Evolutionary conservation across 2,113 vertebrate species (phyloP).

Genomic region (Apistogramma diplotaenia): DNA sequence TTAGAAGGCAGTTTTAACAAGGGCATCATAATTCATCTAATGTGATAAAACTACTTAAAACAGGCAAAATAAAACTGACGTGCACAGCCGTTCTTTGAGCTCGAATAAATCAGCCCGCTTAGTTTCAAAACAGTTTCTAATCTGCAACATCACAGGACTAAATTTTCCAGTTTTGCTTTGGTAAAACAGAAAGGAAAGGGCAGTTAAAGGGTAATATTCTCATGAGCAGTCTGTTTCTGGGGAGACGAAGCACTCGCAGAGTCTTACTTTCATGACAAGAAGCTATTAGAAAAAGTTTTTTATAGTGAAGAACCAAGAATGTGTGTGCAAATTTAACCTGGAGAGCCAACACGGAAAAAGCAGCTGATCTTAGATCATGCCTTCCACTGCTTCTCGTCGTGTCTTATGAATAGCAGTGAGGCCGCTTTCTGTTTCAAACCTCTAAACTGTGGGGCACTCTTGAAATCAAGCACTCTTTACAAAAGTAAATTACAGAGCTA

Average conservation of each 20-base stretch:
- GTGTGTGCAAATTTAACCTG: background rate
- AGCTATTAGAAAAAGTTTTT: background rate
- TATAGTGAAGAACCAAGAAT: background rate
- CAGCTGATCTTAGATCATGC: background rate
- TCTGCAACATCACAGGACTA: background rate
- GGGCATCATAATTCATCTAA: background rate
- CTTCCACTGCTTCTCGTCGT: background rate
- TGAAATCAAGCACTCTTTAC: background rate
- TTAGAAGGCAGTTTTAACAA: background rate
- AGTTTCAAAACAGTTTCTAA: background rate
- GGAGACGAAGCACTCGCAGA: background rate
- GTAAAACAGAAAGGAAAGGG: background rate
- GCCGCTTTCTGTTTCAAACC: background rate
- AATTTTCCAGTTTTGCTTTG: background rate
- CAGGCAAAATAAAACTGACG: background rate
- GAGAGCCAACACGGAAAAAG: background rate
- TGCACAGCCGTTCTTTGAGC: background rate
- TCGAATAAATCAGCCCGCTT: background rate
- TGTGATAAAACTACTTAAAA: background rate
- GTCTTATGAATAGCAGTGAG: background rate
- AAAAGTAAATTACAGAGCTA: background rate
- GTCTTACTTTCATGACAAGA: background rate
- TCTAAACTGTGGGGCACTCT: background rate
- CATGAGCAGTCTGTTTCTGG: background rate
- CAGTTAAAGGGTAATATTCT: background rate